A percentile compares a stretch with the other conserved stretches of the same genome.
Evolutionary conservation across 92 coral and sea anemone genomes (phyloP).

Genomic region (Pocillopora meandrina): DNA sequence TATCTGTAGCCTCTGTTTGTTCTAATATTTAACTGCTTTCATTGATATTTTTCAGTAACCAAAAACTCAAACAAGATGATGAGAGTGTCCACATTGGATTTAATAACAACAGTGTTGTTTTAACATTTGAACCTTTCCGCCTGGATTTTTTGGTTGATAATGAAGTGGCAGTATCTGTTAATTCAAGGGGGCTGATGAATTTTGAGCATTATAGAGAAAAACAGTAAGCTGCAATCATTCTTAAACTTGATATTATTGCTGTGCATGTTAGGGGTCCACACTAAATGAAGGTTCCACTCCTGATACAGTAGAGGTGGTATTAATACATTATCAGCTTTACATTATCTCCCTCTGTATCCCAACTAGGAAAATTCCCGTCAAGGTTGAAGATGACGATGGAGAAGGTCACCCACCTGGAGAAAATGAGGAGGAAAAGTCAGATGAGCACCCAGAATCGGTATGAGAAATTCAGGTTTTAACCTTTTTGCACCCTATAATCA

Average conservation of each 20-base stretch:
- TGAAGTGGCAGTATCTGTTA: conserved; percentile 93
- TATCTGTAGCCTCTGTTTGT: too few species aligned
- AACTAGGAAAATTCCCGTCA: conserved; percentile 16
- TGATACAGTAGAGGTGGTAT: too few species aligned
- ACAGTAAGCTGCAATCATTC: conserved; percentile 45
- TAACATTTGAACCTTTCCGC: conserved; percentile 87
- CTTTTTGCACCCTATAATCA: not conserved
- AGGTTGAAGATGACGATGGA: conserved; percentile 34
- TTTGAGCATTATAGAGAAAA: conserved; percentile 94
- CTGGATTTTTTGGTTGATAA: conserved; percentile 89
- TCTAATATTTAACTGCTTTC: not conserved
- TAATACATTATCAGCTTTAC: too few species aligned
- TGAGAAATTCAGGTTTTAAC: not conserved
- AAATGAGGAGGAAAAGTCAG: conserved; percentile 52
- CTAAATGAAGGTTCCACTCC: too few species aligned
- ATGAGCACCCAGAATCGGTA: conserved; percentile 61
- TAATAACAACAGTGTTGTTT: conserved; percentile 79
- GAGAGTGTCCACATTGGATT: conserved; percentile 82
- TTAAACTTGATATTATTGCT: too few species aligned
- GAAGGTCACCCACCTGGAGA: conserved; percentile 77
- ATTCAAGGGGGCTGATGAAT: conserved; percentile 96
- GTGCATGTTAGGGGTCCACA: too few species aligned
- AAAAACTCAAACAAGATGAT: conserved; percentile 84
- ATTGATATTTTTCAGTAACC: conserved; percentile 56
- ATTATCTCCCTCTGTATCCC: too few species aligned